Conservation (phyloP, 2,113 vertebrate species). For the Hippocampus zosterae region DNA sequence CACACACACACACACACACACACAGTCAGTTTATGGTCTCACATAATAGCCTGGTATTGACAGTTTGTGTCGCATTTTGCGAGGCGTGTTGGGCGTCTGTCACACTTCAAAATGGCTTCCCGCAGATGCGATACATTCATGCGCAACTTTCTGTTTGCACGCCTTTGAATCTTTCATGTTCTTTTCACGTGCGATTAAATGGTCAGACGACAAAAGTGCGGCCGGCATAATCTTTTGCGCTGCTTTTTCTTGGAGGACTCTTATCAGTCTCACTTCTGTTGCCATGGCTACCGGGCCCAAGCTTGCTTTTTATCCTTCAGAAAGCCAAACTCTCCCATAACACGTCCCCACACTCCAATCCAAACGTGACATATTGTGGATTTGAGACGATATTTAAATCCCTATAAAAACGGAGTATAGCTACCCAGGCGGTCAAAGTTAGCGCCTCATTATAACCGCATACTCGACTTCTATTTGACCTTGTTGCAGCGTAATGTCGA, state of each 20-base stretch:
- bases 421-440: not conserved
- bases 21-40: not conserved
- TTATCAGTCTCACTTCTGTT: constrained; percentile 62
- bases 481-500: too few species aligned
- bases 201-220: constrained; percentile 24
- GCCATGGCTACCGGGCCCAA: constrained; percentile 63
- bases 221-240: constrained; percentile 36
- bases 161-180: not conserved
- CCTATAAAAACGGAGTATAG: not conserved
- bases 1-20: constrained; percentile 16
- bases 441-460: not conserved
- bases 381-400: not conserved
- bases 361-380: constrained; percentile 4
- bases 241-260: constrained; percentile 54
- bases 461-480: too few species aligned
- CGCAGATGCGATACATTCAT: not conserved
- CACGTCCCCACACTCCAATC: not conserved
- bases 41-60: constrained; percentile 9
- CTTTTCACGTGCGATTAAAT: constrained; percentile 33
- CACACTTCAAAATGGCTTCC: constrained; percentile 22
- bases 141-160: not conserved
- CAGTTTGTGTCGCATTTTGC: constrained; percentile 22
- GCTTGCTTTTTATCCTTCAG: constrained; percentile 63
- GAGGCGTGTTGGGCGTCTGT: constrained; percentile 23
- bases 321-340: constrained; percentile 40